These are phyloP conservation scores for Xenops minutus DNA, from an alignment of 2,797 vertebrate genomes.

Conservation along the genomic window DNA sequence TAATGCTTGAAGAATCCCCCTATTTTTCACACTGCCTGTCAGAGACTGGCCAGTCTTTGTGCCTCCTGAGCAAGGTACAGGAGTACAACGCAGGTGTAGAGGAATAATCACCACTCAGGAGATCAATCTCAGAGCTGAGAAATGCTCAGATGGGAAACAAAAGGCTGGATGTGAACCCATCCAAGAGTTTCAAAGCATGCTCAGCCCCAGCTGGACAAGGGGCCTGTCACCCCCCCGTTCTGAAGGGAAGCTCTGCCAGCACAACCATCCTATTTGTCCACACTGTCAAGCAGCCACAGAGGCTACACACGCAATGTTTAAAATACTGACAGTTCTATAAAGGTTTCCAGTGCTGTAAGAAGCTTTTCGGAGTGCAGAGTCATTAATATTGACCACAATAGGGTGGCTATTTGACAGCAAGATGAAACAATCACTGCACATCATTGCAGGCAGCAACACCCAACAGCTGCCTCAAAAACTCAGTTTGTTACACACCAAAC, in stretches of 20 bases:
- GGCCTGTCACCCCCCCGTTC: neutral
- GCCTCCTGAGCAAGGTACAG: neutral
- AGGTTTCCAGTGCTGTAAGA: neutral
- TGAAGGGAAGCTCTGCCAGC: neutral
- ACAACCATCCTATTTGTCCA: neutral
- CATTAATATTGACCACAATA: neutral
- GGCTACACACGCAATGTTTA: accelerated
- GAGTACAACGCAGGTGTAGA: accelerated
- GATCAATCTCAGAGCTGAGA: neutral
- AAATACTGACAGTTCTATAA: neutral
- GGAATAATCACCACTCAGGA: neutral
- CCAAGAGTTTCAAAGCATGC: neutral
- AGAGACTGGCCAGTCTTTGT: neutral
- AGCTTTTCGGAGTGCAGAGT: neutral
- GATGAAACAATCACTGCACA: neutral
- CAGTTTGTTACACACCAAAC: neutral
- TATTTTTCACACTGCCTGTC: accelerated
- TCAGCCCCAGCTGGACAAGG: neutral
- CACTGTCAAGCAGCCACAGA: neutral
- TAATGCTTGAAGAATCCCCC: neutral
- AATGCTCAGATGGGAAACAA: neutral
- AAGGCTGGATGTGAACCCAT: neutral
- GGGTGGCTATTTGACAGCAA: neutral
- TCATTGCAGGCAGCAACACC: neutral
- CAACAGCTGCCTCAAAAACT: neutral